Percentiles rank a stretch among this genome's conserved stretches.
These are phyloP conservation scores for Larimichthys crocea DNA, from an alignment of 2,113 vertebrate genomes.

Conservation along the genomic window DNA sequence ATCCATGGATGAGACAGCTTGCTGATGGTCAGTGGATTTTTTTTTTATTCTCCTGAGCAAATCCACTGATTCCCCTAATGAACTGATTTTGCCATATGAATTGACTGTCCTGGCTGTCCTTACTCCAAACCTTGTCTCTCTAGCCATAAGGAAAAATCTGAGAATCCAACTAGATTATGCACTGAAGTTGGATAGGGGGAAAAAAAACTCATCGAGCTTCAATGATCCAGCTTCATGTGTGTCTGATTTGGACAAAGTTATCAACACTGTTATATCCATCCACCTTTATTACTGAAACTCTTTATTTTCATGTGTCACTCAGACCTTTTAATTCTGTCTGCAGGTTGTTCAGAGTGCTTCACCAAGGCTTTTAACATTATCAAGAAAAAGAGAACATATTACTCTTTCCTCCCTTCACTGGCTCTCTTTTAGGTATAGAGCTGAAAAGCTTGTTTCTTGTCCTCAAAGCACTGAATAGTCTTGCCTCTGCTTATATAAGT, in stretches of 20 bases:
- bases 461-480: not conserved
- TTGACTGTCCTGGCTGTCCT: too few species aligned
- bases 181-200: not conserved
- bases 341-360: not conserved
- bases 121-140: not conserved
- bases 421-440: not conserved
- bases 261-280: not conserved
- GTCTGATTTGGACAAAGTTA: not conserved
- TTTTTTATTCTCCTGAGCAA: too few species aligned
- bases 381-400: not conserved
- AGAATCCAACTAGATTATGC: not conserved
- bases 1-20: too few species aligned
- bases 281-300: not conserved
- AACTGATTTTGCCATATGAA: too few species aligned
- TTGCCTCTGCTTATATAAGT: not conserved
- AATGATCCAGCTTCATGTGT: not conserved
- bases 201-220: not conserved
- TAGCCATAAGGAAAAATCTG: too few species aligned
- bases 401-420: not conserved
- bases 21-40: too few species aligned
- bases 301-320: not conserved
- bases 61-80: too few species aligned
- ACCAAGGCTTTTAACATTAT: conserved; percentile 14
- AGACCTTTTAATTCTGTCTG: not conserved
- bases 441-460: not conserved